phyloP scores from a whole-genome alignment of 1,140 invertebrate genomes.

The Euura lappo region DNA sequence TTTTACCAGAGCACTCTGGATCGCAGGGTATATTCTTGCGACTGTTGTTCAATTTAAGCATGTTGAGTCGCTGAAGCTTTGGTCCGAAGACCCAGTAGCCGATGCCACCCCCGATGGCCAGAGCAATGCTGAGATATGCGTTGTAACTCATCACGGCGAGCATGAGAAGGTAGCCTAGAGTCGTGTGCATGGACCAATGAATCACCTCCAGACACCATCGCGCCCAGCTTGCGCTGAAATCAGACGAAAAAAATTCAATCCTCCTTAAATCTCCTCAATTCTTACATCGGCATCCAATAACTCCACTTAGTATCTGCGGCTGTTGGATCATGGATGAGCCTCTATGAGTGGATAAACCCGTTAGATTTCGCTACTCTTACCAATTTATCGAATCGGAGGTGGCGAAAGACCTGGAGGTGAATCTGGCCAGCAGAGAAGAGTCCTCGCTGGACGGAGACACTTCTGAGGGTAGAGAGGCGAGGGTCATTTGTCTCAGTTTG shows the following conservation, averaged over 20 bases:
- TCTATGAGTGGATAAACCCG: neutral
- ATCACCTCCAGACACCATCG: conserved; percentile 48
- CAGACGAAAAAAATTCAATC: neutral
- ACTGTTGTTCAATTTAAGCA: conserved; percentile 35
- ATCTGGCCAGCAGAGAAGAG: conserved; percentile 46
- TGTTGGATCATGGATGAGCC: too few species aligned
- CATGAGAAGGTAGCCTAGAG: conserved; percentile 86
- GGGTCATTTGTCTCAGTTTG: conserved; percentile 36
- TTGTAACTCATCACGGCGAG: conserved; percentile 90
- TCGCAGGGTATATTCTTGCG: conserved; percentile 39
- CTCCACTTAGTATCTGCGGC: too few species aligned
- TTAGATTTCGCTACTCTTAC: conserved; percentile 1
- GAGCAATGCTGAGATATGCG: conserved; percentile 76
- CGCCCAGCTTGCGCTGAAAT: conserved; percentile 35
- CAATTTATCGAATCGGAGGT: conserved; percentile 25
- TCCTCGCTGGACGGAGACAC: conserved; percentile 33
- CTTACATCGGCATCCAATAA: too few species aligned
- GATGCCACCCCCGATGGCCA: conserved; percentile 76
- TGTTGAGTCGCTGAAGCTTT: conserved; percentile 41
- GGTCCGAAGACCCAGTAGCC: conserved; percentile 73
- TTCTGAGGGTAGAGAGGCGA: conserved; percentile 20
- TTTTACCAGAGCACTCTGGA: conserved; percentile 46
- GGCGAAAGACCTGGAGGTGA: conserved; percentile 32
- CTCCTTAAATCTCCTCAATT: too few species aligned
- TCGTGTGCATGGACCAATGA: conserved; percentile 59